phyloP scores from a whole-genome alignment of 2,797 vertebrate species.

The Sebastiscus albofasciatus region DNA sequence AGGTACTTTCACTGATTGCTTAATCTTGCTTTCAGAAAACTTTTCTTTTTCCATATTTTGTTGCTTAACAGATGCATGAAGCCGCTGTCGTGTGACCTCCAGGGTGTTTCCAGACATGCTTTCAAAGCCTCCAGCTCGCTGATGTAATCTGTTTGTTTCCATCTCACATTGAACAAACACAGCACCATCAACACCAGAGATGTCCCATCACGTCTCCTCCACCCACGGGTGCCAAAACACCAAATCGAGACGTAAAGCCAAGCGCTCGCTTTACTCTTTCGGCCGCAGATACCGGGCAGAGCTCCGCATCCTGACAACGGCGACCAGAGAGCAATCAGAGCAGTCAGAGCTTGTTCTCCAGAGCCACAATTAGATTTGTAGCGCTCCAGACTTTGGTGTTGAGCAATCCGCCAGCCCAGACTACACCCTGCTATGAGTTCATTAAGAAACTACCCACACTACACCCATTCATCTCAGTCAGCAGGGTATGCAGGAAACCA shows the following conservation, averaged over 20 bases:
- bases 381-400: slow-evolving; percentile 55
- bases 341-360: slow-evolving; percentile 31
- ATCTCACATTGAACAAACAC: slow-evolving; percentile 33
- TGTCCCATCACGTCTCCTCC: slow-evolving; percentile 48
- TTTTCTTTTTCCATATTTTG: not conserved
- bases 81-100: not conserved
- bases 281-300: slow-evolving; percentile 59
- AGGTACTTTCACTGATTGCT: not conserved
- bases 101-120: slow-evolving; percentile 11
- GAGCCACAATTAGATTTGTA: slow-evolving; percentile 72
- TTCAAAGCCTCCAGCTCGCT: slow-evolving; percentile 3
- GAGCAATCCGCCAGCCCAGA: slow-evolving; percentile 56
- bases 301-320: slow-evolving; percentile 52
- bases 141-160: slow-evolving; percentile 57
- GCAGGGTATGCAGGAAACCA: slow-evolving; percentile 65
- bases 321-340: slow-evolving; percentile 61
- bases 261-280: slow-evolving; percentile 23
- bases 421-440: slow-evolving; percentile 71
- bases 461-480: slow-evolving; percentile 69
- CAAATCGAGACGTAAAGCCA: slow-evolving; percentile 49
- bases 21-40: not conserved
- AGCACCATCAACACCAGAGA: slow-evolving; percentile 13
- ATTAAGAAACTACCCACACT: slow-evolving; percentile 67
- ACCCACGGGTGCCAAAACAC: slow-evolving; percentile 8
- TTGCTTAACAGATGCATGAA: not conserved